These are phyloP conservation scores for Chamaedrilus cognettii DNA, from an alignment of 2,888 invertebrate species.

Conservation along the genomic window DNA sequence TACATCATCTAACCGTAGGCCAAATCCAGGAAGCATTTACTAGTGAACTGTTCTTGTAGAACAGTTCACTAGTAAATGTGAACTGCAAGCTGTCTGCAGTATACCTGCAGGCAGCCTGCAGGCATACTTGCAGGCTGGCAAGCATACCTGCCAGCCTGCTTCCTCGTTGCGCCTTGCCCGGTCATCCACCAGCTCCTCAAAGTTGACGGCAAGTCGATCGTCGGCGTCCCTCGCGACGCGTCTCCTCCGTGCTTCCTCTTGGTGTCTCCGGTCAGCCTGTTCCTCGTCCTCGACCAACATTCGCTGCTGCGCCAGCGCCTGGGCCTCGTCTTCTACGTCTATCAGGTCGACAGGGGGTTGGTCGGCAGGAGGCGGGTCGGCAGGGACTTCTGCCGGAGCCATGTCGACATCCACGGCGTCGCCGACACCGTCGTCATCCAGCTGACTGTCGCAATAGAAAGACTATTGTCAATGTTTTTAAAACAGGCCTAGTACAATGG, in stretches of 20 bases:
- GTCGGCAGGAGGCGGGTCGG: background rate
- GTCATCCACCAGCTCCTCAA: conserved; percentile 9
- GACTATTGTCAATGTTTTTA: too few species aligned
- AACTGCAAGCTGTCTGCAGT: too few species aligned
- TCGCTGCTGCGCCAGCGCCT: background rate
- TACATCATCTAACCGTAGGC: too few species aligned
- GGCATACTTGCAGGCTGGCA: background rate
- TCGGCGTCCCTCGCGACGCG: background rate
- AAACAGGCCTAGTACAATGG: too few species aligned
- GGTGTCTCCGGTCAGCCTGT: background rate
- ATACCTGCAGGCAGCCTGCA: too few species aligned
- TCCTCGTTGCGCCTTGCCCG: too few species aligned
- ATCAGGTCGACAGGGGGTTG: background rate
- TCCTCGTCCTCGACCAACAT: conserved; percentile 10
- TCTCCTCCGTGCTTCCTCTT: background rate
- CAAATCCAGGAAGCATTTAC: too few species aligned
- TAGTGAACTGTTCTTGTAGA: too few species aligned
- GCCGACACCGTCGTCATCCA: background rate
- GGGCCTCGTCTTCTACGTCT: conserved; percentile 14
- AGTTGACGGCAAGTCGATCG: conserved; percentile 1
- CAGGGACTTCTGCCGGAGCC: background rate
- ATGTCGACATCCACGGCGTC: background rate
- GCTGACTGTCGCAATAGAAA: background rate
- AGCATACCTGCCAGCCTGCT: background rate
- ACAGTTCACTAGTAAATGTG: too few species aligned